Conservation (phyloP, 2,113 vertebrate genomes). For the Neotragus pygmaeus region DNA sequence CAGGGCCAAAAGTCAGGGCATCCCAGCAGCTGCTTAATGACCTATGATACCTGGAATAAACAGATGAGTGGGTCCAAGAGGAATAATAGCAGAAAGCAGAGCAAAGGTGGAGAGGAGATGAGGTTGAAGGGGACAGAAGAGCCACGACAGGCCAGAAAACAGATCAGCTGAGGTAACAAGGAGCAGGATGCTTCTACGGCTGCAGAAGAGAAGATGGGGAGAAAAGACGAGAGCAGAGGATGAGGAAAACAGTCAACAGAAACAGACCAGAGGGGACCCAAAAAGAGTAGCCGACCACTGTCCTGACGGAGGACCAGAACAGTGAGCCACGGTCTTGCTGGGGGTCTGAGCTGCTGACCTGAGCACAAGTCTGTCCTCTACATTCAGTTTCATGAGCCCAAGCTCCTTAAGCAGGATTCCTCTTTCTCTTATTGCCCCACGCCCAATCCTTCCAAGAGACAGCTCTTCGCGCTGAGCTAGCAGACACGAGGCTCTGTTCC, state of each 20-base stretch:
- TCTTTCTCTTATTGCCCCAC: neutral
- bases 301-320: neutral
- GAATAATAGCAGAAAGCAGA: neutral
- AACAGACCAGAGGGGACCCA: neutral
- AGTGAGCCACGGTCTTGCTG: neutral
- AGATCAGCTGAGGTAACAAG: accelerated
- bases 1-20: neutral
- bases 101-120: neutral
- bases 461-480: neutral
- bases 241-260: accelerated
- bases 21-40: neutral
- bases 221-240: neutral
- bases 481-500: neutral
- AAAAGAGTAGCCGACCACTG: accelerated
- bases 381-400: neutral
- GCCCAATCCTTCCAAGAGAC: neutral
- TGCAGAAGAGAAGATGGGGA: neutral
- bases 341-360: neutral
- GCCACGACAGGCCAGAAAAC: neutral
- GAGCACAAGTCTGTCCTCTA: neutral
- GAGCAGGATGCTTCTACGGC: neutral
- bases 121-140: neutral
- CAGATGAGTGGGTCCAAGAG: neutral
- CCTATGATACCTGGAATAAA: neutral
- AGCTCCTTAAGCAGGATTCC: neutral